phyloP scores from a whole-genome alignment of 1,140 invertebrate genomes.

The Achroia grisella region DNA sequence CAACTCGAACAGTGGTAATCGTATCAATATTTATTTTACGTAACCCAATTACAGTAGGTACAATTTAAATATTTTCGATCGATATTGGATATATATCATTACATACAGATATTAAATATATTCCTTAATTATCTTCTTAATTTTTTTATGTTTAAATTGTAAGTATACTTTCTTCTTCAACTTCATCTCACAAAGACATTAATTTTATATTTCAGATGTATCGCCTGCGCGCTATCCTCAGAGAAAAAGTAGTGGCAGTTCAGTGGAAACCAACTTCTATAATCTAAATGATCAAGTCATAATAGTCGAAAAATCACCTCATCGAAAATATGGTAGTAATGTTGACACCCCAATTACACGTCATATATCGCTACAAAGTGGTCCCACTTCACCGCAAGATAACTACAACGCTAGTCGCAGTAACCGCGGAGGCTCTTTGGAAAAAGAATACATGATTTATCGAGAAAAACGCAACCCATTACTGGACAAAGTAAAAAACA shows the following conservation, averaged over 20 bases:
- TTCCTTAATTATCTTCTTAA: too few species aligned
- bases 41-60: too few species aligned
- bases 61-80: too few species aligned
- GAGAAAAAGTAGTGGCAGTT: slow-evolving; percentile 78
- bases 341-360: slow-evolving; percentile 52
- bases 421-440: slow-evolving; percentile 70
- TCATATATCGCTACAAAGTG: slow-evolving; percentile 64
- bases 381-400: slow-evolving; percentile 54
- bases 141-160: not conserved
- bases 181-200: not conserved
- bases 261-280: slow-evolving; percentile 80
- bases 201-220: slow-evolving; percentile 75
- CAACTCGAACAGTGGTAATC: too few species aligned
- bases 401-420: slow-evolving; percentile 44
- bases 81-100: too few species aligned
- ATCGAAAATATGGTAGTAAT: slow-evolving; percentile 44
- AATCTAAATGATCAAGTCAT: slow-evolving; percentile 77
- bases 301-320: slow-evolving; percentile 72
- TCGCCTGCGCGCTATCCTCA: slow-evolving; percentile 78
- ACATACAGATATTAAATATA: too few species aligned
- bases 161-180: too few species aligned
- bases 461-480: slow-evolving; percentile 81
- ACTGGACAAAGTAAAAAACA: slow-evolving; percentile 81
- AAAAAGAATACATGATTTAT: slow-evolving; percentile 68
- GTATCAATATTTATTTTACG: too few species aligned